Evolutionary conservation across 2,113 vertebrate species (phyloP), one percentile per base, ranked within the genome.

Genomic region (Panthera uncia): DNA sequence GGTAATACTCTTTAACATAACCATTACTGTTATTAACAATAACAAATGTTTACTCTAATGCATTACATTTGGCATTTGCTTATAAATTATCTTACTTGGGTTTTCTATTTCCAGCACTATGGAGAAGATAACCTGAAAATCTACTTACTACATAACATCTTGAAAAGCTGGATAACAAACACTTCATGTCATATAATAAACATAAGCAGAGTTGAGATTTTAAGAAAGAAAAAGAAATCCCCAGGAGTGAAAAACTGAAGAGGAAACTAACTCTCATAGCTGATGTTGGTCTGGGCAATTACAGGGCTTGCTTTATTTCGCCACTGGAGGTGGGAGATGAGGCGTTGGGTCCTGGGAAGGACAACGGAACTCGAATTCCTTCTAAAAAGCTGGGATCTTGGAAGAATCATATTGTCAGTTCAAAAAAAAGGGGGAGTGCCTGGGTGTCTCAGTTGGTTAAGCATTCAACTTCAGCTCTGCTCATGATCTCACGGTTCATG

Each of bases 1-100:
- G 25, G 1, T 88, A 97, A 68, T 74, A 94, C 25, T 85, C 85
- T 96, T 95, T 95, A 97, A 95, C 15, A 89, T 45, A 85, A 94
- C 23, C 23, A 90, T 83, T 90, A 82, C 19, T 92, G 45, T 96
- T 63, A 63, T 13, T 71, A 96, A 80, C 52, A 94, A 87, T 48
- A 96, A 73, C 36, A 57, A 94, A 95, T 89, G n/a, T 92, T 96
- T 89, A 92, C 13, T 71, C 12, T 94, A 91, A 90, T 48, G n/a
- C 18, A 92, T 8, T 88, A 45, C 50, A 65, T 81, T 74, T 84
- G 38, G 69, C 55, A 96, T 82, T 76, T 94, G 71, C 92, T 84
- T 94, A 94, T 1, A 92, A 84, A 84, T 94, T 31, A 66, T 89
- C n/a, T 96, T 21, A 96, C 63, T 65, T 89, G 74, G 61, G 41